These are phyloP conservation scores for Rhynchopsitta pachyrhyncha DNA, from an alignment of 2,113 vertebrate genomes.

Conservation along the genomic window DNA sequence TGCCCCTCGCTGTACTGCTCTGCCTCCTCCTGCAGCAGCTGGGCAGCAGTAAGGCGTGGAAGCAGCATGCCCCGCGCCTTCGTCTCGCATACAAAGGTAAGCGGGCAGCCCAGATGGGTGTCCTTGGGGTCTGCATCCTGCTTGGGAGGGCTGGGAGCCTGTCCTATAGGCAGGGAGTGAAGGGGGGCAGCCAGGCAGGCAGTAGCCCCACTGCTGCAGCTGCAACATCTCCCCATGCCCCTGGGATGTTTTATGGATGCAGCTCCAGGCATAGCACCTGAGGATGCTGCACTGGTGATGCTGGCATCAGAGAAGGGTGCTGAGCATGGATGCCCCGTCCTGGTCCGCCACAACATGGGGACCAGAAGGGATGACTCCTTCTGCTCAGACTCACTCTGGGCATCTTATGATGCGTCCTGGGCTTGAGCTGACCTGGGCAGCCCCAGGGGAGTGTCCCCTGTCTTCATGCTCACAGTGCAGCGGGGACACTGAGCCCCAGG, in stretches of 20 bases:
- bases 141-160: background rate
- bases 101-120: background rate
- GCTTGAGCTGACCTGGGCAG: background rate
- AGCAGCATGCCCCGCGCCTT: constrained; percentile 55
- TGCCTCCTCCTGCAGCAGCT: constrained; percentile 14
- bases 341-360: fast-evolving
- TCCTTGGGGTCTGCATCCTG: background rate
- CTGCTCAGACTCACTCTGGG: background rate
- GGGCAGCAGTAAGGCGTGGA: constrained; percentile 10
- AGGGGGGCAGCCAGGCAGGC: background rate
- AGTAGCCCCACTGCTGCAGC: fast-evolving
- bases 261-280: background rate
- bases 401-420: background rate
- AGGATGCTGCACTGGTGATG: background rate
- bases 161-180: fast-evolving
- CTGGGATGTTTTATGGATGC: background rate
- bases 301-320: fast-evolving
- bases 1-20: background rate
- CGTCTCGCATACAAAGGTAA: constrained; percentile 72
- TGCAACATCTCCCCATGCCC: fast-evolving
- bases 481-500: background rate
- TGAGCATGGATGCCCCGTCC: no score
- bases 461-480: background rate
- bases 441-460: no score
- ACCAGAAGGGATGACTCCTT: background rate